A percentile compares a stretch with the other conserved stretches of the same genome.
Evolutionary conservation across 2,888 invertebrate species (phyloP).

Genomic region (Flabesymbios commensalis): DNA sequence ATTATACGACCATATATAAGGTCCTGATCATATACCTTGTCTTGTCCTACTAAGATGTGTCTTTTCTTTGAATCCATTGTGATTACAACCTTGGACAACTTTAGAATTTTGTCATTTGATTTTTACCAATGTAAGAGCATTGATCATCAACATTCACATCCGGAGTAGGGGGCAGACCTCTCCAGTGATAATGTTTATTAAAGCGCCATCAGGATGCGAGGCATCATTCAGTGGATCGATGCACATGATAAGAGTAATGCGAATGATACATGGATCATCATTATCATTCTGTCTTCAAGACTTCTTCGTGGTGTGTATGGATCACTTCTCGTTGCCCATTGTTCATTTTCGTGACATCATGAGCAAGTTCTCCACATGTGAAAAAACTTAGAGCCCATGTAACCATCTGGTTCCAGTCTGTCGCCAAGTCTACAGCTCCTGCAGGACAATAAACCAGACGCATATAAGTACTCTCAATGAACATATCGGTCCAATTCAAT

Average conservation of each 20-base stretch:
- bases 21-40: conserved; percentile 11
- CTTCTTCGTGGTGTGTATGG: conserved; percentile 6
- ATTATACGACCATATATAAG: conserved; percentile 15
- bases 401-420: too few species aligned
- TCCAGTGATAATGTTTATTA: conserved; percentile 21
- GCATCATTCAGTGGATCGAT: conserved; percentile 14
- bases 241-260: conserved; percentile 3
- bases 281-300: neutral
- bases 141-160: conserved; percentile 8
- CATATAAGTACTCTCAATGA: too few species aligned
- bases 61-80: conserved; percentile 12
- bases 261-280: neutral
- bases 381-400: neutral
- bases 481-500: too few species aligned
- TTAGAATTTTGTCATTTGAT: neutral
- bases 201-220: conserved; percentile 13
- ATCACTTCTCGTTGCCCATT: neutral
- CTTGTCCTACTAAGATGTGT: conserved; percentile 5
- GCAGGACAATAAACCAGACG: too few species aligned
- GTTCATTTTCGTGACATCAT: neutral
- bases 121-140: conserved; percentile 1
- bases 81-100: neutral
- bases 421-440: too few species aligned
- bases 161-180: conserved; percentile 7
- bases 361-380: neutral